A percentile compares a stretch with the other conserved stretches of the same genome.
phyloP scores from a whole-genome alignment of 2,888 invertebrate species.

The Priocnemis perturbator region DNA sequence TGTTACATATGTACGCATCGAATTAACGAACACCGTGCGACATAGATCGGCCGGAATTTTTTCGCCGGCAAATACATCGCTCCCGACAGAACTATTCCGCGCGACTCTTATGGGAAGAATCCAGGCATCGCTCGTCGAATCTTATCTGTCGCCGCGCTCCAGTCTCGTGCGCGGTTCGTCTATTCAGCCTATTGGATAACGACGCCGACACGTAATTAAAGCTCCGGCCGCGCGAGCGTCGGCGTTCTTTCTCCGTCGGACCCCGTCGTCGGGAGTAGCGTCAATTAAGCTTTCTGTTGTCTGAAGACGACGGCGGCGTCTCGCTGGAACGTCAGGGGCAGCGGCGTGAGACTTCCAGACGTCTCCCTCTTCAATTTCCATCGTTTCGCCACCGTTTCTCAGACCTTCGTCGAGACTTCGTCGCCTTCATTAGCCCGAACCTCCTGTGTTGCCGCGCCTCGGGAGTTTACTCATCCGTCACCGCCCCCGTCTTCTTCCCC shows the following conservation, averaged over 20 bases:
- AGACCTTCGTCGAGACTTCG: constrained; percentile 40
- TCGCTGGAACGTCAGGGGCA: constrained; percentile 27
- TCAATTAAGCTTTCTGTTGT: constrained; percentile 55
- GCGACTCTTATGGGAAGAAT: too few species aligned
- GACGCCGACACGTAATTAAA: constrained; percentile 53
- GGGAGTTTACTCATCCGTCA: constrained; percentile 18
- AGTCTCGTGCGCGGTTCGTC: not conserved
- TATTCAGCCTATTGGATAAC: constrained; percentile 6
- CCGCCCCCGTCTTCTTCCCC: not conserved
- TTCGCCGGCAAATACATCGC: too few species aligned
- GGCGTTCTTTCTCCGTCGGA: not conserved
- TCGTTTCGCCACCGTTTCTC: constrained; percentile 4
- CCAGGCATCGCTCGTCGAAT: too few species aligned
- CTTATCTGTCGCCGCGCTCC: too few species aligned
- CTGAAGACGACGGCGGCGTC: constrained; percentile 28
- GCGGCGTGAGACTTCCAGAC: constrained; percentile 10
- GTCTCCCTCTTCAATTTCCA: constrained; percentile 2
- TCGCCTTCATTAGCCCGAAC: constrained; percentile 46
- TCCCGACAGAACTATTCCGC: too few species aligned
- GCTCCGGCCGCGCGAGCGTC: not conserved
- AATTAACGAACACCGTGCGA: too few species aligned
- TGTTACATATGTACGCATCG: too few species aligned
- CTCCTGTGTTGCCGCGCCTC: constrained; percentile 24
- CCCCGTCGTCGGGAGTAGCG: constrained; percentile 46
- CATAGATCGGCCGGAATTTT: too few species aligned